Percentiles rank a stretch among this genome's conserved stretches.
Evolutionary conservation across 2,113 vertebrate genomes (phyloP).

Genomic region (Vanacampus margaritifer): DNA sequence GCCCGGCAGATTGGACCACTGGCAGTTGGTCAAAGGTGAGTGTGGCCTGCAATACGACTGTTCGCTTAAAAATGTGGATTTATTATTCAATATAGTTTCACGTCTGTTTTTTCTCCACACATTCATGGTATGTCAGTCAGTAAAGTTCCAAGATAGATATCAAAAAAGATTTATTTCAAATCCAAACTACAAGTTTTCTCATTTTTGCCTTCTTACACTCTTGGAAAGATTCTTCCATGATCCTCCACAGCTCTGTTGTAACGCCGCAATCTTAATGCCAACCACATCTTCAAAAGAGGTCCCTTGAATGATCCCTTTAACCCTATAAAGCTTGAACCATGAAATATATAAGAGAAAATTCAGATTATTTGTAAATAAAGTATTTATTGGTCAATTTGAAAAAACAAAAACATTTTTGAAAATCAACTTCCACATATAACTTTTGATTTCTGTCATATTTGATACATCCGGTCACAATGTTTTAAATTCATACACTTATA

Average conservation of each 20-base stretch:
- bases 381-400: too few species aligned
- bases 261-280: neutral
- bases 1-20: conserved; percentile 80
- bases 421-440: too few species aligned
- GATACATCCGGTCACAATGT: too few species aligned
- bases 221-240: neutral
- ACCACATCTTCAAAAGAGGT: neutral
- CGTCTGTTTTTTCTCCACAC: neutral
- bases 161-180: neutral
- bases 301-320: neutral
- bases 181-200: neutral
- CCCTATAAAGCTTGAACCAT: neutral
- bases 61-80: neutral
- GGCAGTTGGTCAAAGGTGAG: conserved; percentile 90
- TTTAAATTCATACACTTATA: too few species aligned
- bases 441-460: too few species aligned
- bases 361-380: too few species aligned
- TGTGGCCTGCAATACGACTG: neutral
- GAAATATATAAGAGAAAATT: too few species aligned
- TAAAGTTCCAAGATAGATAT: neutral
- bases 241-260: neutral
- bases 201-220: neutral
- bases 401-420: too few species aligned
- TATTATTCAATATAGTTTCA: neutral
- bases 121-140: neutral